A percentile compares a stretch with the other conserved stretches of the same genome.
These are phyloP conservation scores for Plestiodon gilberti DNA, from an alignment of 2,113 vertebrate species.

Conservation along the genomic window DNA sequence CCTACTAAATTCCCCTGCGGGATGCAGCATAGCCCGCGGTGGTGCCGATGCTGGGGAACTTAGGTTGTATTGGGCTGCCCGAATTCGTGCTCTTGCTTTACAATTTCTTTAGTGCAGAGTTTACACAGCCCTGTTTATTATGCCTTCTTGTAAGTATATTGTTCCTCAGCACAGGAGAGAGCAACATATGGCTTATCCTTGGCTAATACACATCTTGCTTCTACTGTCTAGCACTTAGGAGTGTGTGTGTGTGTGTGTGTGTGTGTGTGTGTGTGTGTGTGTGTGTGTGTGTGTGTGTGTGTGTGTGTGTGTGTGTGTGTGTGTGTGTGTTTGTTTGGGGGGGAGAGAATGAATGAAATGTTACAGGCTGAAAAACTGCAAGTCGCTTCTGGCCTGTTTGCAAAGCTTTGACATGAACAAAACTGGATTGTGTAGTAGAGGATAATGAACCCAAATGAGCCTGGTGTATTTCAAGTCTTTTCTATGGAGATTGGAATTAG, in stretches of 20 bases:
- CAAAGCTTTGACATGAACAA: constrained; percentile 51
- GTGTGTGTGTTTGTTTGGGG: too few species aligned
- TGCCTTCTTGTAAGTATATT: neutral
- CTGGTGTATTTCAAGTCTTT: constrained; percentile 55
- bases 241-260: too few species aligned
- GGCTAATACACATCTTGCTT: neutral
- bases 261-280: too few species aligned
- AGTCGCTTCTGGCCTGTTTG: constrained; percentile 39
- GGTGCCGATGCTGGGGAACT: too few species aligned
- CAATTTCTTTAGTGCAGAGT: neutral
- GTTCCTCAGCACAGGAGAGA: neutral
- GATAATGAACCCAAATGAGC: constrained; percentile 26
- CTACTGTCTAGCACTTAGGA: constrained; percentile 2
- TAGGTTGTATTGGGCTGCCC: too few species aligned
- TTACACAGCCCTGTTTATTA: neutral
- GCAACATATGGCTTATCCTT: neutral
- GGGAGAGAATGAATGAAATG: constrained; percentile 18
- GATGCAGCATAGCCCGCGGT: too few species aligned
- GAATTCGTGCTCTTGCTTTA: too few species aligned
- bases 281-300: too few species aligned
- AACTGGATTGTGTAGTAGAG: constrained; percentile 55
- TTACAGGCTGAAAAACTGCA: constrained; percentile 34
- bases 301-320: too few species aligned
- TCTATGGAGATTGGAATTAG: constrained; percentile 57
- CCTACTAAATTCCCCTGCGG: too few species aligned